A percentile compares a stretch with the other conserved stretches of the same genome.
Conservation (phyloP, 2,113 vertebrate species). For the Cyanistes caeruleus region DNA sequence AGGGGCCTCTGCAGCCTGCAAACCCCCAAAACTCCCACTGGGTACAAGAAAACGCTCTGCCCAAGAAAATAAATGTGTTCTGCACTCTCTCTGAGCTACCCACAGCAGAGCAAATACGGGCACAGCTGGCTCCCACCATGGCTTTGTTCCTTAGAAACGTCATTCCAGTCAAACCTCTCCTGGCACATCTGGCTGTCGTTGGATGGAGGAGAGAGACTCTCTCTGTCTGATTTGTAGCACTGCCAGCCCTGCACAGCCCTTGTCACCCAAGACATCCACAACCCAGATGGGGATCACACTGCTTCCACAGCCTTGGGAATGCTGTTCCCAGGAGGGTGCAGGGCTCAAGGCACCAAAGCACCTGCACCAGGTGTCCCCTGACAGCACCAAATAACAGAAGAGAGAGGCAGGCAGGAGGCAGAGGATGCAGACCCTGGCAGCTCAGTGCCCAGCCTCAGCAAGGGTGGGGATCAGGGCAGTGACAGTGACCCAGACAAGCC, state of each 20-base stretch:
- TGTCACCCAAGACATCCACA: background rate
- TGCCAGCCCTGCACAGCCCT: background rate
- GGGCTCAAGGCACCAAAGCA: background rate
- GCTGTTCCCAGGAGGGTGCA: background rate
- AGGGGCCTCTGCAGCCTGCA: background rate
- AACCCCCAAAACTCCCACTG: background rate
- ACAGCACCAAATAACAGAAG: background rate
- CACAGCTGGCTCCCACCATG: background rate
- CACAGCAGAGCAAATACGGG: background rate
- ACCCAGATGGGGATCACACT: background rate
- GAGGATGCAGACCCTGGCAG: background rate
- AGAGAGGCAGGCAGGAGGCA: background rate
- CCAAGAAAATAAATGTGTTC: slow-evolving; percentile 22
- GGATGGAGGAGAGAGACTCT: background rate
- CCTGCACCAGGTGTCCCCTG: background rate
- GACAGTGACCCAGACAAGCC: background rate
- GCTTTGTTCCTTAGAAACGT: background rate
- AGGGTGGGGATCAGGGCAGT: background rate
- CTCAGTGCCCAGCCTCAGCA: background rate
- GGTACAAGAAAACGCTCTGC: slow-evolving; percentile 2
- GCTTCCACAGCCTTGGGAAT: rapidly evolving
- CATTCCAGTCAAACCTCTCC: background rate
- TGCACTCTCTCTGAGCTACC: background rate
- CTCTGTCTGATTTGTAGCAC: background rate
- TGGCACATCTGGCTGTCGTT: background rate